These are phyloP conservation scores for Drosophila repleta DNA, from an alignment of 1,140 invertebrate genomes.

Conservation along the genomic window DNA sequence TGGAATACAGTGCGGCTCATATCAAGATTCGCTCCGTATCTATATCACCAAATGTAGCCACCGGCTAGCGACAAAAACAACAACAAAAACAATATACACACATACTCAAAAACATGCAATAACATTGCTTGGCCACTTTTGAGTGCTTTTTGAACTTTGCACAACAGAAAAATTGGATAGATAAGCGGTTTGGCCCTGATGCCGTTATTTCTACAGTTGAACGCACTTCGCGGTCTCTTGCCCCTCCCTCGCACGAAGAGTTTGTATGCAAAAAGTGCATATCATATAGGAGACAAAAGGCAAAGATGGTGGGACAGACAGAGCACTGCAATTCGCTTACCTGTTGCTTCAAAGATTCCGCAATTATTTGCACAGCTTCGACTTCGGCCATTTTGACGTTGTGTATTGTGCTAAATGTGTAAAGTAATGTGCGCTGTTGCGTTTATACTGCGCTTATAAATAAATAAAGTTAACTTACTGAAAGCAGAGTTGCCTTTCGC, in stretches of 20 bases:
- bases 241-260: not conserved
- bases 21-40: constrained; percentile 65
- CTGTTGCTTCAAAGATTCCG: constrained; percentile 91
- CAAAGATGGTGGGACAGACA: constrained; percentile 4
- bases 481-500: constrained; percentile 23
- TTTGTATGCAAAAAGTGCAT: constrained; percentile 47
- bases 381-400: constrained; percentile 85
- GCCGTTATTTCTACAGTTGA: constrained; percentile 44
- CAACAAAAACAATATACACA: constrained; percentile 12
- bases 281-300: constrained; percentile 27
- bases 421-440: constrained; percentile 45
- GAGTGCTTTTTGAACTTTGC: constrained; percentile 75
- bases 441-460: constrained; percentile 36
- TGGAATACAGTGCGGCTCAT: constrained; percentile 54
- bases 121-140: constrained; percentile 42
- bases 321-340: constrained; percentile 83
- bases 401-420: constrained; percentile 50
- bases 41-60: constrained; percentile 41
- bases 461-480: constrained; percentile 28
- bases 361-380: constrained; percentile 90
- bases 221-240: constrained; percentile 23
- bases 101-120: constrained; percentile 22
- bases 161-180: constrained; percentile 74
- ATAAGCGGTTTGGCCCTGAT: constrained; percentile 52
- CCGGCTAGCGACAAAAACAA: constrained; percentile 53